Evolutionary conservation across 2,888 invertebrate species (phyloP).

Genomic region (Mimumesa dahlbomi): DNA sequence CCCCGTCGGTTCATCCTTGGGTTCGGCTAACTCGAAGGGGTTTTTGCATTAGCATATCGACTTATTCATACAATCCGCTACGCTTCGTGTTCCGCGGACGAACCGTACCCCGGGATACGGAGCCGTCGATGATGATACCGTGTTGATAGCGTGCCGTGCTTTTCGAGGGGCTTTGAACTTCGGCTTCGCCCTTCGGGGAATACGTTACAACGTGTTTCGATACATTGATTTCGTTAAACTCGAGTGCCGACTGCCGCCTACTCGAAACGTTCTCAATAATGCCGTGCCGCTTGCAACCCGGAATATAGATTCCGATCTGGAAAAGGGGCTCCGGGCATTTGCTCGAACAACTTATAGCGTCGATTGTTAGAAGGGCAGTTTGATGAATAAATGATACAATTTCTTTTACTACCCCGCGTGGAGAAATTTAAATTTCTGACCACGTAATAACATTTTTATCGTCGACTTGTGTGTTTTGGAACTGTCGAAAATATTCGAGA

Average conservation of each 20-base stretch:
- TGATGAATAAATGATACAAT: too few species aligned
- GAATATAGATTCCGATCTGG: constrained; percentile 22
- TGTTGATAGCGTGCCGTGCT: constrained; percentile 26
- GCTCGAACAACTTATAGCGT: background rate
- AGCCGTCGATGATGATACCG: constrained; percentile 33
- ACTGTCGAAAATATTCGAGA: too few species aligned
- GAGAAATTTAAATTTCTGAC: too few species aligned
- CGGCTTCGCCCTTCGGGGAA: constrained; percentile 40
- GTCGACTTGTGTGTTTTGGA: too few species aligned
- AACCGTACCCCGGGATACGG: constrained; percentile 38
- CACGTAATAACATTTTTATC: too few species aligned
- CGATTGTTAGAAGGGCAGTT: background rate
- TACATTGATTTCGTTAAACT: constrained; percentile 56
- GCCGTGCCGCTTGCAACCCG: constrained; percentile 18
- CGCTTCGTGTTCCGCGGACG: constrained; percentile 40
- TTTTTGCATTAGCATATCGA: constrained; percentile 77
- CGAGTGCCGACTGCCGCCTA: constrained; percentile 32
- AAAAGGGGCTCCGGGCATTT: background rate
- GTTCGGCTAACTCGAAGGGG: constrained; percentile 73
- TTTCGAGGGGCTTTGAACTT: constrained; percentile 52
- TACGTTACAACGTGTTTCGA: constrained; percentile 52
- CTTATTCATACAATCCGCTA: constrained; percentile 74
- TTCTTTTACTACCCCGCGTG: too few species aligned
- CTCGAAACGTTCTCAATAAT: constrained; percentile 29
- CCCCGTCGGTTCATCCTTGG: constrained; percentile 47